Base-by-base conservation (phyloP, 2,888 invertebrate species). In the Entomobrya multifasciata region DNA sequence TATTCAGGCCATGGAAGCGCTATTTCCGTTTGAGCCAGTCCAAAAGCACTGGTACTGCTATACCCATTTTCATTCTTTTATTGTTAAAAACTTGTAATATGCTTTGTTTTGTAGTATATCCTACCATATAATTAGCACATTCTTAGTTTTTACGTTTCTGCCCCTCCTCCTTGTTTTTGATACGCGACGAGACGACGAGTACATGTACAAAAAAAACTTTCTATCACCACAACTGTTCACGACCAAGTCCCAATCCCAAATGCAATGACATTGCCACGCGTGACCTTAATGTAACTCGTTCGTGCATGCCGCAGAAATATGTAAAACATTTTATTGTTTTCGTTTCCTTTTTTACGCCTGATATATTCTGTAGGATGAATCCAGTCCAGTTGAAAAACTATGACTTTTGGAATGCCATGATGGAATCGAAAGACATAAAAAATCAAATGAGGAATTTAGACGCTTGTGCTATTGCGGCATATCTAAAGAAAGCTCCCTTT, bases 361-460 rank as follows among this genome's bases (percentile, higher is more conserved):
- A 11, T 22, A 44, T 30, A n/a, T n/a, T 81, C 22, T 47, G 11
- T 22, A 88, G 88, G 88, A 20, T 78, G n/a, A 52, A 84, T 67
- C 85, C 89, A 25, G 77, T 81, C 22, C 30, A 44, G 30, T 52
- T 87, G 15, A 83, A 80, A 67, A 82, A 81, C n/a, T 57, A 77
- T 1, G 65, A 72, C 1, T 85, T 88, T 44, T 89, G 88, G 88
- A 89, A 88, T 60, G 86, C 83, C 47, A 82, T 88, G 10, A 27
- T 88, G 65, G 81, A 84, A 3, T 81, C 86, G 30, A 41, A 60
- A 17, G 80, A 89, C 70, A 84, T 87, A 30, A 82, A 87, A 70
- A 30, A 78, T 62, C 84, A 86, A 44, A 88, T 88, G 89, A 72
- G 82, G 52, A 89, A 88, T 82, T 79, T 89, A 67, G 89, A 89